Evolutionary conservation across 2,113 vertebrate genomes (phyloP).

Genomic region (Calyptomena viridis): DNA sequence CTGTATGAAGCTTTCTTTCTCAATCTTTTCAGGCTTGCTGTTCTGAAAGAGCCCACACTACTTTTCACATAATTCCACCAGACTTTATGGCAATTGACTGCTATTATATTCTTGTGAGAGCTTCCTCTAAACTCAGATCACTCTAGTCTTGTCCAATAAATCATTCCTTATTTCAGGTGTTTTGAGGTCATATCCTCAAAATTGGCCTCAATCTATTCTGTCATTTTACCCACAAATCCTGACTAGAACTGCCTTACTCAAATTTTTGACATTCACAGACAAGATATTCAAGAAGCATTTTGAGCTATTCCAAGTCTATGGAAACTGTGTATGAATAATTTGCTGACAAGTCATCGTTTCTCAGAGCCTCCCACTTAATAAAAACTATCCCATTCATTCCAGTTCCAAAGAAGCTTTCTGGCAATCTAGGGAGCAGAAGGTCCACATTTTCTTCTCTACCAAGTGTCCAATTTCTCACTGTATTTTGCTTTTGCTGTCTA

Average conservation of each 20-base stretch:
- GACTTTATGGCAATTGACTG: neutral
- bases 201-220: neutral
- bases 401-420: neutral
- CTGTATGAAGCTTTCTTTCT: neutral
- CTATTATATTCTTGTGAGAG: neutral
- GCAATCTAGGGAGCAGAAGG: neutral
- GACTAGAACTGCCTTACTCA: neutral
- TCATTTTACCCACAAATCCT: slow-evolving; percentile 18
- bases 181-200: slow-evolving; percentile 18
- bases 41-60: neutral
- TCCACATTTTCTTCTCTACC: neutral
- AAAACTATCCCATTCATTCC: neutral
- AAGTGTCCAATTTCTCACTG: neutral
- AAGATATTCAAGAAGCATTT: neutral
- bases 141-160: neutral
- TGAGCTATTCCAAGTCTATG: neutral
- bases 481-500: neutral
- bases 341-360: neutral
- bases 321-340: neutral
- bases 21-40: neutral
- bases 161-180: slow-evolving; percentile 10
- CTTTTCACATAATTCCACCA: neutral
- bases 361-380: neutral
- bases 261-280: neutral
- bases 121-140: neutral